Base-by-base conservation (phyloP, 2,797 vertebrate genomes). In the Salarias fasciatus region DNA sequence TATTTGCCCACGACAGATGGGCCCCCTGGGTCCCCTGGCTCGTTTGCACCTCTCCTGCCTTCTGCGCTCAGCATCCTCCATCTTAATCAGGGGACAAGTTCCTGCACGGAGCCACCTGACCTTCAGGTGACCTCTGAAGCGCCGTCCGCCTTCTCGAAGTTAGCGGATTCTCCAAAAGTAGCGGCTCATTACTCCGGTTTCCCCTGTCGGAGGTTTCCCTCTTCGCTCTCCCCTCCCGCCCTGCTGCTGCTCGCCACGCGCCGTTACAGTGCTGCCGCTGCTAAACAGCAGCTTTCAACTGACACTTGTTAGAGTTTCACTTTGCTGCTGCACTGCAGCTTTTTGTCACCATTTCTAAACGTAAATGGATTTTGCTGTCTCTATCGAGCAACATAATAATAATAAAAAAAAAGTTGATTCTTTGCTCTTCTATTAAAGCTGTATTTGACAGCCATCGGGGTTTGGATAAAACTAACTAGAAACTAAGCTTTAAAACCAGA, bases 1-100 rank as follows among this genome's bases (percentile, higher is more conserved):
- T 89, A 82, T 90, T 89, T 86, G 69, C 81, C 69, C 70, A 80
- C 76, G 89, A 81, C 90, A 91, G 88, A 89, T 91, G 88, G 89
- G 74, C 83, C 85, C 87, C 85, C 75, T 4, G 66, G 77, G 88
- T 78, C 64, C 80, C 31, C 67, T 47, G 60, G 72, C 76, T 86
- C 57, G 45, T 80, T 79, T 70, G 67, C 78, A 63, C 71, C 58
- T 75, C 68, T 72, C 50, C 54, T 56, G 50, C 74, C 74, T 72
- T 54, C 53, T 80, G 82, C 8, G 49, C 84, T 73, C 74, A 45
- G 69, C 77, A 58, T 88, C 80, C 79, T 88, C 81, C 79, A 73
- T 88, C 80, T 84, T 81, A 68, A 86, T 88, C 83, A 84, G 71
- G 13, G 58, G 77, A 49, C 61, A 49, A 59, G 62, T 73, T 85